Evolutionary conservation across 2,888 invertebrate genomes (phyloP).

Genomic region (Drosophila nr. perissopoda): DNA sequence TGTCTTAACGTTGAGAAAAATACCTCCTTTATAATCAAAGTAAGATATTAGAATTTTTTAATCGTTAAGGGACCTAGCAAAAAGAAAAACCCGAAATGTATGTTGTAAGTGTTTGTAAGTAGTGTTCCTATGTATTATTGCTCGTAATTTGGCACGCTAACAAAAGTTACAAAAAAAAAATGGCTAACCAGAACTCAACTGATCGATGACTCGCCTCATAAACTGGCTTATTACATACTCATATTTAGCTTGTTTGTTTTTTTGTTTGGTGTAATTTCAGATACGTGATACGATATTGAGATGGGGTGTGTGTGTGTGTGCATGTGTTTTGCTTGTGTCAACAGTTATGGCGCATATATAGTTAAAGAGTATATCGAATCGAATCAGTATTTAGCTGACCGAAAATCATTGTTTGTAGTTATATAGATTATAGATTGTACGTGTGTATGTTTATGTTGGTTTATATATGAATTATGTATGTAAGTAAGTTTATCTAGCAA

Average conservation of each 20-base stretch:
- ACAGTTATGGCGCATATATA: constrained; percentile 65
- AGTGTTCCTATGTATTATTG: constrained; percentile 57
- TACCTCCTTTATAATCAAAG: not conserved
- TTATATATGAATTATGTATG: constrained; percentile 21
- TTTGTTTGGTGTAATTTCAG: constrained; percentile 27
- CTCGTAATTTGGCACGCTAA: constrained; percentile 48
- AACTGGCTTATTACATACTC: constrained; percentile 35
- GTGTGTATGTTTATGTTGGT: constrained; percentile 32
- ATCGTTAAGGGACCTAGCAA: not conserved
- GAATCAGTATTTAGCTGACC: constrained; percentile 38
- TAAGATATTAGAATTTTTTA: not conserved
- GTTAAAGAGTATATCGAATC: constrained; percentile 35
- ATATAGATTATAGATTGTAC: constrained; percentile 38
- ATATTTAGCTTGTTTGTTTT: constrained; percentile 20
- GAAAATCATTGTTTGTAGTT: constrained; percentile 44
- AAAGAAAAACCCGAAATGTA: not conserved
- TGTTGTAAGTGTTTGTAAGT: constrained; percentile 25
- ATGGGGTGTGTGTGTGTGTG: constrained; percentile 23
- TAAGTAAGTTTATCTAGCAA: constrained; percentile 89
- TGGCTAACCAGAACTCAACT: constrained; percentile 41
- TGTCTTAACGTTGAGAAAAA: constrained; percentile 21
- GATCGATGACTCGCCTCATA: constrained; percentile 38
- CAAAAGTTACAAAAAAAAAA: constrained; percentile 7
- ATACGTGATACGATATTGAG: constrained; percentile 39
- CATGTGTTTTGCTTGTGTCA: constrained; percentile 43